Conservation (phyloP, 2,888 invertebrate species). For the Noctua janthina region DNA sequence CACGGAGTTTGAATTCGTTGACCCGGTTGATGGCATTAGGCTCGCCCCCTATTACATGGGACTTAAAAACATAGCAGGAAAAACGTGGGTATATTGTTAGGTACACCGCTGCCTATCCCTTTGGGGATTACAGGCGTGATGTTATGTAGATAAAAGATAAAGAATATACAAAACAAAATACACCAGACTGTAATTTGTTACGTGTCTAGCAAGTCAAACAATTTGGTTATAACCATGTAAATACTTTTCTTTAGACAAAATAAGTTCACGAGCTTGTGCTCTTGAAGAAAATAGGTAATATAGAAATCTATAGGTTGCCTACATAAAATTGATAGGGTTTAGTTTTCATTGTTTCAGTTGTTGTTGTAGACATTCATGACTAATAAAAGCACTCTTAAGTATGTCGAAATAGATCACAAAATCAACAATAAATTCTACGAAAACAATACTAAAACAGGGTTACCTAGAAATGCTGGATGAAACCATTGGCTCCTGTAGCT, state of each 20-base stretch:
- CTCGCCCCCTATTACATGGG: no score
- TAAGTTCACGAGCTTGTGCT: background rate
- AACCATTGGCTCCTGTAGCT: background rate
- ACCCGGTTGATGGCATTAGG: no score
- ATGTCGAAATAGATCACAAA: background rate
- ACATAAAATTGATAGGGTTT: background rate
- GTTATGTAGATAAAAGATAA: background rate
- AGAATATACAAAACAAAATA: background rate
- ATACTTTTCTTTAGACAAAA: slow-evolving; percentile 6
- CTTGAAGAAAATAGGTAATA: no score
- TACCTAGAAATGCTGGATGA: background rate
- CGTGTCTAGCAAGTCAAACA: slow-evolving; percentile 16
- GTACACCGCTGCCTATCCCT: no score
- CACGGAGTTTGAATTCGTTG: no score
- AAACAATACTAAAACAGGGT: background rate
- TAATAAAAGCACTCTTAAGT: background rate
- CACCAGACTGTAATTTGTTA: slow-evolving; percentile 6
- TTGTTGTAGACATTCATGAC: background rate
- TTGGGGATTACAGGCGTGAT: no score
- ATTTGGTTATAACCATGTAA: background rate
- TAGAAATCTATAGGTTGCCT: background rate
- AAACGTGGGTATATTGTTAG: no score
- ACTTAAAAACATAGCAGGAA: no score
- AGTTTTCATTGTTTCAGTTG: background rate
- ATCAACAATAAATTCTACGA: background rate